Conservation (phyloP, 64 coral and sea anemone species). For the Astreopora myriophthalma region DNA sequence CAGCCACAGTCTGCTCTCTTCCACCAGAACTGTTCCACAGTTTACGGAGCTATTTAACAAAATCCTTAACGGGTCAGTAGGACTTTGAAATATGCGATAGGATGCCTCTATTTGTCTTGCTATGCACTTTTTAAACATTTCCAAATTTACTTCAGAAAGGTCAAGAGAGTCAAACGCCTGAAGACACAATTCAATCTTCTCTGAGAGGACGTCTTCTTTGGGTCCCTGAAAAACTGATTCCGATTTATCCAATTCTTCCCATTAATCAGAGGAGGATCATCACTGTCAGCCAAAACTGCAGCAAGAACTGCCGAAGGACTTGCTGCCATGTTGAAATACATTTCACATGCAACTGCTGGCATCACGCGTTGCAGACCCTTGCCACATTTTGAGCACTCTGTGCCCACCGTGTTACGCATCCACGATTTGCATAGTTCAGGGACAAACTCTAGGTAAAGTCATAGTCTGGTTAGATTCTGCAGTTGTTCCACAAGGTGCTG, state of each 20-base stretch:
- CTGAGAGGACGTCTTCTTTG: background rate
- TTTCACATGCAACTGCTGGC: background rate
- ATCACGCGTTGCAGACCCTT: too few relatives aligned
- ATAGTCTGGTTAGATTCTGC: too few relatives aligned
- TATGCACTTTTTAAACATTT: conserved; percentile 47
- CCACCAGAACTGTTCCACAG: conserved; percentile 27
- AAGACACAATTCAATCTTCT: conserved; percentile 42
- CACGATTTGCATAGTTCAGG: too few relatives aligned
- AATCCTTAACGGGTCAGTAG: conserved; percentile 55
- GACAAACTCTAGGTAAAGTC: too few relatives aligned
- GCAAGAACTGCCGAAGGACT: conserved; percentile 14
- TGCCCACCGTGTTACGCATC: too few relatives aligned
- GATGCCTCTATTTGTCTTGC: conserved; percentile 12
- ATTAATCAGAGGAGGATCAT: background rate
- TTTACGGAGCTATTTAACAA: conserved; percentile 39
- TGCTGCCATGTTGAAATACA: conserved; percentile 5
- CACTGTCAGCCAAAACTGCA: conserved; percentile 9
- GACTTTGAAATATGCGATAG: conserved; percentile 49
- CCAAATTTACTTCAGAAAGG: conserved; percentile 44
- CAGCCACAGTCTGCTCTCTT: conserved; percentile 56
- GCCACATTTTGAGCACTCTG: too few relatives aligned
- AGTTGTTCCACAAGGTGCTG: too few relatives aligned
- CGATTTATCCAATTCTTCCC: conserved; percentile 10
- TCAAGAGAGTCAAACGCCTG: conserved; percentile 43
- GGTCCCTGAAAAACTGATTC: background rate